Evolutionary conservation across 2,113 vertebrate genomes (phyloP).

Genomic region (Craseonycteris thonglongyai): DNA sequence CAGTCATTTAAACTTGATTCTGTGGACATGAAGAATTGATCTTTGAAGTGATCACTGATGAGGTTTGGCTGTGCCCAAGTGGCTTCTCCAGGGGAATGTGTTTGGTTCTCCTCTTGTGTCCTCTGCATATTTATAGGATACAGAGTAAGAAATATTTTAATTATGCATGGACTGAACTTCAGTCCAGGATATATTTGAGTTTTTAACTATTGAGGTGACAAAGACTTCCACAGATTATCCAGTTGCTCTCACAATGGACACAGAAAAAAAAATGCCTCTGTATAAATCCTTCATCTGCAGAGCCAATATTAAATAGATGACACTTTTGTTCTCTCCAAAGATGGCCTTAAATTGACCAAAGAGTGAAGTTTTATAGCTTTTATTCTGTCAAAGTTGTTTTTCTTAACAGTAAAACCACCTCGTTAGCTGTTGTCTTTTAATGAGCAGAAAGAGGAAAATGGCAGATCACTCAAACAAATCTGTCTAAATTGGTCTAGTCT

Average conservation of each 20-base stretch:
- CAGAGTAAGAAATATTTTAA: slow-evolving; percentile 67
- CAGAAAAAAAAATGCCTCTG: background rate
- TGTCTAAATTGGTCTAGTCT: background rate
- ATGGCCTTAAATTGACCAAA: background rate
- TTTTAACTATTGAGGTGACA: slow-evolving; percentile 2
- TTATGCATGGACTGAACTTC: slow-evolving; percentile 61
- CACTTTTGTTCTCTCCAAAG: background rate
- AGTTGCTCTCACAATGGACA: background rate
- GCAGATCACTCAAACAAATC: background rate
- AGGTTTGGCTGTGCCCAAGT: slow-evolving; percentile 26
- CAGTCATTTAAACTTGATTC: slow-evolving; percentile 61
- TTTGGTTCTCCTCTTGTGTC: slow-evolving; percentile 52
- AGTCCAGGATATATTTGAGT: slow-evolving; percentile 35
- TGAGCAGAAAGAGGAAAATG: background rate
- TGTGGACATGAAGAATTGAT: slow-evolving; percentile 57
- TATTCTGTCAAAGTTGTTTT: background rate
- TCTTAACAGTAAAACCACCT: background rate
- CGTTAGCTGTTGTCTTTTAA: background rate
- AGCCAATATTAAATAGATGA: background rate
- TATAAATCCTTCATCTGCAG: background rate
- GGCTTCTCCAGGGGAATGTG: slow-evolving; percentile 33
- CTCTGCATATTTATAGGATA: slow-evolving; percentile 65
- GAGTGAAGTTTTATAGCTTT: background rate
- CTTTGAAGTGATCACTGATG: slow-evolving; percentile 67
- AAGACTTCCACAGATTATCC: background rate